Conservation (phyloP, 1,140 invertebrate genomes). For the Andrena cerasifolii region DNA sequence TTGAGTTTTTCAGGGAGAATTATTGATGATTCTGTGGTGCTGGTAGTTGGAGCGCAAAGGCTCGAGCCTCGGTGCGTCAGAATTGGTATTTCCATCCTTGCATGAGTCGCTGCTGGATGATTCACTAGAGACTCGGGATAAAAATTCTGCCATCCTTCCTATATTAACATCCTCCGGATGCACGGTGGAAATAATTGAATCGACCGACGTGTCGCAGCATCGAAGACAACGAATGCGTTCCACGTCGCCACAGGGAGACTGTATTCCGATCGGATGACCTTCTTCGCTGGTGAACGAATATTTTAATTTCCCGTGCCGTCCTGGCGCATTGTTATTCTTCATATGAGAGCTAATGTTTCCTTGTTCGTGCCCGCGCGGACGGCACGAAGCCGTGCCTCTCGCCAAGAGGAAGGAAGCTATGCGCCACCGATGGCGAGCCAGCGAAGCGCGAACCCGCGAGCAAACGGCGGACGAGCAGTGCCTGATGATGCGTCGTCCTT, state of each 20-base stretch:
- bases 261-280: slow-evolving; percentile 46
- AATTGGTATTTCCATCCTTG: too few species aligned
- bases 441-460: slow-evolving; percentile 12
- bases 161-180: slow-evolving; percentile 15
- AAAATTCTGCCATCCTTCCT: too few species aligned
- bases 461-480: not conserved
- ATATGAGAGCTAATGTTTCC: slow-evolving; percentile 43
- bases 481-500: slow-evolving; percentile 34
- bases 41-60: too few species aligned
- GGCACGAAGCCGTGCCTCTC: slow-evolving; percentile 1
- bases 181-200: slow-evolving; percentile 27
- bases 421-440: not conserved
- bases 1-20: too few species aligned
- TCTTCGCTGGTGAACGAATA: slow-evolving; percentile 37
- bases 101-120: too few species aligned
- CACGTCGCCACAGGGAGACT: slow-evolving; percentile 28
- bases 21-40: too few species aligned
- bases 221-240: slow-evolving; percentile 16
- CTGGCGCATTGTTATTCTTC: slow-evolving; percentile 47
- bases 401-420: slow-evolving; percentile 23
- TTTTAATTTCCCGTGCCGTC: slow-evolving; percentile 38
- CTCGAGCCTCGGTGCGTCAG: too few species aligned
- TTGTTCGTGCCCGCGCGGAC: slow-evolving; percentile 39
- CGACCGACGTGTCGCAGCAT: not conserved
- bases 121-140: too few species aligned